Evolutionary conservation across 1,140 invertebrate species (phyloP).

Genomic region (Gerris buenoi): DNA sequence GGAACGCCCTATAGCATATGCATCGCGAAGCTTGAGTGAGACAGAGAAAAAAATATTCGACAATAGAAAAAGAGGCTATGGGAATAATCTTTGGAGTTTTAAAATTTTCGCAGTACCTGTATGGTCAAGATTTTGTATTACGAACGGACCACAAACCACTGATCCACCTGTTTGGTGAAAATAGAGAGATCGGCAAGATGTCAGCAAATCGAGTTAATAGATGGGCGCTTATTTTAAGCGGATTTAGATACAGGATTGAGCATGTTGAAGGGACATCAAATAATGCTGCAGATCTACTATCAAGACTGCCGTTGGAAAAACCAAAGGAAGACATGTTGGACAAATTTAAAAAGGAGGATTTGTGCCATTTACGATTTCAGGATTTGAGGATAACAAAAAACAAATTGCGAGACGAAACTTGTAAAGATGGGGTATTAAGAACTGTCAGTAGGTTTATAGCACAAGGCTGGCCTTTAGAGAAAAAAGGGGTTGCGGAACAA

Average conservation of each 20-base stretch:
- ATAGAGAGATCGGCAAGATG: not conserved
- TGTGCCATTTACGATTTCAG: not conserved
- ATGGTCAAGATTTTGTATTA: slow-evolving; percentile 33
- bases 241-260: not conserved
- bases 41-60: slow-evolving; percentile 30
- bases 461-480: not conserved
- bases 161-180: slow-evolving; percentile 5
- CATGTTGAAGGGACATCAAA: not conserved
- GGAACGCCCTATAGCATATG: slow-evolving; percentile 26
- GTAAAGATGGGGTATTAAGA: not conserved
- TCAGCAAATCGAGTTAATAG: not conserved
- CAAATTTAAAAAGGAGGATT: not conserved
- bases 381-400: not conserved
- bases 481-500: not conserved
- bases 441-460: not conserved
- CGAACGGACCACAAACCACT: slow-evolving; percentile 36
- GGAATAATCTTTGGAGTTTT: slow-evolving; percentile 30
- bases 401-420: not conserved
- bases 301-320: not conserved
- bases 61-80: slow-evolving; percentile 29
- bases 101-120: slow-evolving; percentile 34
- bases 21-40: slow-evolving; percentile 27
- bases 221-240: not conserved
- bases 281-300: not conserved
- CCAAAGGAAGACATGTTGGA: not conserved